Percentiles rank a stretch among this genome's conserved stretches.
Conservation (phyloP, 2,113 vertebrate genomes). For the Copsychus sechellarum region DNA sequence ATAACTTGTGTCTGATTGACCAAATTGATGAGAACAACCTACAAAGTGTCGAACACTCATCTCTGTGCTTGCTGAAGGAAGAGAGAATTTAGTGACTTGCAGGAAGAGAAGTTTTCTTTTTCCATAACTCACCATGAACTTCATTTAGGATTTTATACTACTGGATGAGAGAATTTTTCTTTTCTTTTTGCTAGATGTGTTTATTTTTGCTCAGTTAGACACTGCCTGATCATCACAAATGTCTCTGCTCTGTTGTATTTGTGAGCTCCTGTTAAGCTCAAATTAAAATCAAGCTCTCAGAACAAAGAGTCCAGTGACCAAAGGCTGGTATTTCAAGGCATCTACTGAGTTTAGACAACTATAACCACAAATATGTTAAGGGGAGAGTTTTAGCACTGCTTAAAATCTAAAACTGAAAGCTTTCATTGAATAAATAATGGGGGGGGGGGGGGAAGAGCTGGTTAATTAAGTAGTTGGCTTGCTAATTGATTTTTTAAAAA, state of each 20-base stretch:
- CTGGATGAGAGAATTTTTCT: background rate
- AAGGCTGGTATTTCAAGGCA: slow-evolving; percentile 11
- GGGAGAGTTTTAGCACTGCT: slow-evolving; percentile 41
- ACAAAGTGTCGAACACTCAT: fast-evolving
- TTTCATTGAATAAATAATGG: slow-evolving; percentile 19
- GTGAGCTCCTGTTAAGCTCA: slow-evolving; percentile 58
- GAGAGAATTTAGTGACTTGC: background rate
- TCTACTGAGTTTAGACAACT: slow-evolving; percentile 58
- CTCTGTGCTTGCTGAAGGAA: background rate
- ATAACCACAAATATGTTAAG: slow-evolving; percentile 41
- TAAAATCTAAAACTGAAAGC: slow-evolving; percentile 10
- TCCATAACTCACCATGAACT: background rate
- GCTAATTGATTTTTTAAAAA: slow-evolving; percentile 45
- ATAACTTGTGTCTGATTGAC: background rate
- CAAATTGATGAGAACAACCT: background rate
- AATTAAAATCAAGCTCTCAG: slow-evolving; percentile 57
- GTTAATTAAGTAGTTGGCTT: slow-evolving; percentile 62
- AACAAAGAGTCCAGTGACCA: slow-evolving; percentile 30
- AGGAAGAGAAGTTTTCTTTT: background rate
- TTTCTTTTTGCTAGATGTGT: background rate
- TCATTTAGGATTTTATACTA: background rate
- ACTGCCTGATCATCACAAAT: slow-evolving; percentile 61
- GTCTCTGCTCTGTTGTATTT: slow-evolving; percentile 52
- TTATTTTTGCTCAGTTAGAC: slow-evolving; percentile 41
- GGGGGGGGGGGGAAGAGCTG: background rate